Percentiles rank a stretch among this genome's conserved stretches.
phyloP scores from a whole-genome alignment of 2,888 invertebrate species.

The Trichopoda pennipes region DNA sequence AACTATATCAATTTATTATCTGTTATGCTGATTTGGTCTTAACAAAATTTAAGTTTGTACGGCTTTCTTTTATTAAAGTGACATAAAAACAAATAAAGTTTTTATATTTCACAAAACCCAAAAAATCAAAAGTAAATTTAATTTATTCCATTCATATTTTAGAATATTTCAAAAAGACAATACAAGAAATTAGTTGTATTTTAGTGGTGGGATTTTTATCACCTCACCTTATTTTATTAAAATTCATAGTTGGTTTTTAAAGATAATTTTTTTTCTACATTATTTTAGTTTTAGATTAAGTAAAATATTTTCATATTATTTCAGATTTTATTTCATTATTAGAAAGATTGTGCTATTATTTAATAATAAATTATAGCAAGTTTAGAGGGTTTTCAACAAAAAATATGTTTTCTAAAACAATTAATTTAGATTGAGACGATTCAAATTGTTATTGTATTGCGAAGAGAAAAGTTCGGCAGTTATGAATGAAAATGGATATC shows the following conservation, averaged over 20 bases:
- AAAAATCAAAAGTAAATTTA: not conserved
- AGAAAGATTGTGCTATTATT: too few relatives aligned
- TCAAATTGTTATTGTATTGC: too few relatives aligned
- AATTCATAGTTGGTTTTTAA: slow-evolving; percentile 41
- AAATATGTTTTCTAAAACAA: too few relatives aligned
- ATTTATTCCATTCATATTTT: slow-evolving; percentile 33
- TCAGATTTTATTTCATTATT: not conserved
- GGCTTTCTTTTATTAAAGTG: not conserved
- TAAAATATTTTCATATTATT: slow-evolving; percentile 55
- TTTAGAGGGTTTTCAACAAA: too few relatives aligned
- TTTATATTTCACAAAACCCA: not conserved
- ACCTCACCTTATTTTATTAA: slow-evolving; percentile 46
- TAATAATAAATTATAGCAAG: too few relatives aligned
- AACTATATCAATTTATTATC: slow-evolving; percentile 18
- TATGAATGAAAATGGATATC: too few relatives aligned
- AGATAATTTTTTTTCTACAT: slow-evolving; percentile 3
- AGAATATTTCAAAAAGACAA: slow-evolving; percentile 43
- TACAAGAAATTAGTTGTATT: slow-evolving; percentile 31
- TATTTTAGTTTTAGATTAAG: not conserved
- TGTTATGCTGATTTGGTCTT: slow-evolving; percentile 11
- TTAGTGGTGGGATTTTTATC: slow-evolving; percentile 2
- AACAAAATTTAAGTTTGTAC: not conserved
- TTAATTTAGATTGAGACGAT: too few relatives aligned
- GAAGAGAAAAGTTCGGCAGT: too few relatives aligned
- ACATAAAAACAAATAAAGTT: slow-evolving; percentile 37